Evolutionary conservation across 1,140 invertebrate species (phyloP).

Genomic region (Drosophila pruinosa): DNA sequence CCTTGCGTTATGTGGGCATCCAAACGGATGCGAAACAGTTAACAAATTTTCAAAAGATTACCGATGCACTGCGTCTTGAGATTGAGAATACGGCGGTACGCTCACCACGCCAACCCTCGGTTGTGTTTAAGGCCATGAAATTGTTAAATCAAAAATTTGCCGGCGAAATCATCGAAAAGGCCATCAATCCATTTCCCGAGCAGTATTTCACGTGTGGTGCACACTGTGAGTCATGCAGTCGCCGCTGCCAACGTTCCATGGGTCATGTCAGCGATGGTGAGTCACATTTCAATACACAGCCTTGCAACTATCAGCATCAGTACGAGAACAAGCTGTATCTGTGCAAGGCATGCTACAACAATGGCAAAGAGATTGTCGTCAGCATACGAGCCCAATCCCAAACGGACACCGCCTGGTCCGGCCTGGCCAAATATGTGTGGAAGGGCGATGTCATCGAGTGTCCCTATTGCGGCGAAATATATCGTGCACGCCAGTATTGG

Average conservation of each 20-base stretch:
- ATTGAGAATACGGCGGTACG: conserved; percentile 88
- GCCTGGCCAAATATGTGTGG: conserved; percentile 91
- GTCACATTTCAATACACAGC: conserved; percentile 85
- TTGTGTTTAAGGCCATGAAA: conserved; percentile 88
- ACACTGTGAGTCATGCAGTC: conserved; percentile 89
- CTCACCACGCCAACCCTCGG: conserved; percentile 86
- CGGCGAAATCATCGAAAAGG: conserved; percentile 86
- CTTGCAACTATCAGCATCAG: conserved; percentile 90
- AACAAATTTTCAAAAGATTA: conserved; percentile 85
- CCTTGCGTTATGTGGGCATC: conserved; percentile 83
- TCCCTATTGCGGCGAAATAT: conserved; percentile 91
- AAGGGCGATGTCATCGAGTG: conserved; percentile 92
- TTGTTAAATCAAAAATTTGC: conserved; percentile 91
- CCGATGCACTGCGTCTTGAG: conserved; percentile 84
- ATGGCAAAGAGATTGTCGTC: conserved; percentile 85
- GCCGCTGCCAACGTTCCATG: conserved; percentile 89
- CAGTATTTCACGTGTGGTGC: conserved; percentile 91
- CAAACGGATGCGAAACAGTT: conserved; percentile 83
- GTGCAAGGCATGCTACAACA: conserved; percentile 86
- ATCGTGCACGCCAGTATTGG: conserved; percentile 92
- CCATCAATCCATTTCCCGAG: conserved; percentile 89
- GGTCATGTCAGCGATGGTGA: conserved; percentile 89
- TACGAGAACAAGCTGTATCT: conserved; percentile 91
- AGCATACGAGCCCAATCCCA: conserved; percentile 85
- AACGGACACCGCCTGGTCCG: conserved; percentile 88